Conservation (phyloP, 2,888 invertebrate genomes). For the Agriopis leucophaearia region DNA sequence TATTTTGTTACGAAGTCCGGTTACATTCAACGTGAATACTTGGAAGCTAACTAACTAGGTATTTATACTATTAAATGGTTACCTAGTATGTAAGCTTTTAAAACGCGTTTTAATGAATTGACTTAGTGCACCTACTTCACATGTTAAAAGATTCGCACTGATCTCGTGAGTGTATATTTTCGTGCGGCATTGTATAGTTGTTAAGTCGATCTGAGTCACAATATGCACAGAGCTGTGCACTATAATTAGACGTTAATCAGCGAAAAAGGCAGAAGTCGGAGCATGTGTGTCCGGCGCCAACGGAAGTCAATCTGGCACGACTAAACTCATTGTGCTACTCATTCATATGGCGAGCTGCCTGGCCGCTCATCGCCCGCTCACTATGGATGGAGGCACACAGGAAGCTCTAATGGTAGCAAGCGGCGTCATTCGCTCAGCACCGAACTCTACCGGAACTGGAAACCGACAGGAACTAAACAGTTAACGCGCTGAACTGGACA, state of each 20-base stretch:
- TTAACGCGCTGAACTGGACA: slow-evolving; percentile 59
- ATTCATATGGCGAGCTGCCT: slow-evolving; percentile 72
- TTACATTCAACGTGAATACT: neutral
- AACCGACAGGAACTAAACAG: slow-evolving; percentile 75
- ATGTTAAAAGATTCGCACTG: neutral
- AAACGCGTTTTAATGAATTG: neutral
- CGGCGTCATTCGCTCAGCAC: slow-evolving; percentile 55
- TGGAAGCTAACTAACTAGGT: neutral
- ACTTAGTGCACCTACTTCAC: neutral
- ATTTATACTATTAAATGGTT: too few species aligned
- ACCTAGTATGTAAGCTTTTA: too few species aligned
- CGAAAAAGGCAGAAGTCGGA: slow-evolving; percentile 77
- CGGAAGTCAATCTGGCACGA: slow-evolving; percentile 80
- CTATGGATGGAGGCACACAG: slow-evolving; percentile 64
- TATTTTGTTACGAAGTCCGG: slow-evolving; percentile 28
- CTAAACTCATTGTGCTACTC: slow-evolving; percentile 75
- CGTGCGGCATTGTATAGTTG: slow-evolving; percentile 52
- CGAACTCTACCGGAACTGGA: slow-evolving; percentile 72
- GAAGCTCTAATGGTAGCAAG: slow-evolving; percentile 76
- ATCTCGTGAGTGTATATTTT: slow-evolving; percentile 41
- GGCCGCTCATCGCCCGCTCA: slow-evolving; percentile 67
- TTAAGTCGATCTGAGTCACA: slow-evolving; percentile 75
- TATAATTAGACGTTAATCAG: slow-evolving; percentile 85
- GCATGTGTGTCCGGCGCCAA: slow-evolving; percentile 65
- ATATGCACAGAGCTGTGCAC: slow-evolving; percentile 75